Evolutionary conservation across 2,888 invertebrate genomes (phyloP).

Genomic region (Venustoraphidia nigricollis): DNA sequence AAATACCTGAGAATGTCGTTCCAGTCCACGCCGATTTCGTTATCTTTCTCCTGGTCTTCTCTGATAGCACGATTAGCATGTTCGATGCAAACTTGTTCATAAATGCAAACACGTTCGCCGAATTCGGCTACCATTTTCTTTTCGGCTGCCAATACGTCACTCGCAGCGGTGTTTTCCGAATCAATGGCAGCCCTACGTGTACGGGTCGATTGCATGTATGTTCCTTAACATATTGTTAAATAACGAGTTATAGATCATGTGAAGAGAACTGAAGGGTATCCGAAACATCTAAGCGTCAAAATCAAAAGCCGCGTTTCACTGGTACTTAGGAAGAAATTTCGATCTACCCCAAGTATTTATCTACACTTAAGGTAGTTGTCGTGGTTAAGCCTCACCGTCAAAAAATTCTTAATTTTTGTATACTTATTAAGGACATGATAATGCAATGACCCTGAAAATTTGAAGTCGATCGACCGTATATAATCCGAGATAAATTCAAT

Average conservation of each 20-base stretch:
- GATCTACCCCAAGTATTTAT: too few species aligned
- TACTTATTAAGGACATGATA: too few species aligned
- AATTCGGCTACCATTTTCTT: slow-evolving; percentile 62
- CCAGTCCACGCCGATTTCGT: slow-evolving; percentile 40
- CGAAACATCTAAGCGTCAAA: background rate
- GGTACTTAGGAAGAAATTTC: too few species aligned
- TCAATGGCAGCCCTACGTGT: slow-evolving; percentile 36
- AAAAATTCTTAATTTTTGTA: too few species aligned
- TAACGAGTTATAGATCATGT: too few species aligned
- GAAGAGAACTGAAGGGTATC: background rate
- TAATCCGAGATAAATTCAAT: too few species aligned
- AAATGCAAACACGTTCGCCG: slow-evolving; percentile 62
- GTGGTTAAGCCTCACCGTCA: too few species aligned
- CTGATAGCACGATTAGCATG: slow-evolving; percentile 43
- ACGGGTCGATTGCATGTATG: slow-evolving; percentile 43
- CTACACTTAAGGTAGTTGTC: too few species aligned
- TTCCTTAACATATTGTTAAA: slow-evolving; percentile 33
- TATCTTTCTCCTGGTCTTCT: slow-evolving; percentile 17
- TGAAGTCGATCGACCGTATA: too few species aligned
- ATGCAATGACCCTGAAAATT: too few species aligned
- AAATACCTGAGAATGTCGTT: slow-evolving; percentile 58
- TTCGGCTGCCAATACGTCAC: slow-evolving; percentile 61
- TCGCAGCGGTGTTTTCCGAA: slow-evolving; percentile 35
- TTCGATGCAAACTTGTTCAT: slow-evolving; percentile 59
- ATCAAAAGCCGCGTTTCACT: too few species aligned